Conservation (phyloP, 2,888 invertebrate genomes). For the Archaeoteleia sp. region DNA sequence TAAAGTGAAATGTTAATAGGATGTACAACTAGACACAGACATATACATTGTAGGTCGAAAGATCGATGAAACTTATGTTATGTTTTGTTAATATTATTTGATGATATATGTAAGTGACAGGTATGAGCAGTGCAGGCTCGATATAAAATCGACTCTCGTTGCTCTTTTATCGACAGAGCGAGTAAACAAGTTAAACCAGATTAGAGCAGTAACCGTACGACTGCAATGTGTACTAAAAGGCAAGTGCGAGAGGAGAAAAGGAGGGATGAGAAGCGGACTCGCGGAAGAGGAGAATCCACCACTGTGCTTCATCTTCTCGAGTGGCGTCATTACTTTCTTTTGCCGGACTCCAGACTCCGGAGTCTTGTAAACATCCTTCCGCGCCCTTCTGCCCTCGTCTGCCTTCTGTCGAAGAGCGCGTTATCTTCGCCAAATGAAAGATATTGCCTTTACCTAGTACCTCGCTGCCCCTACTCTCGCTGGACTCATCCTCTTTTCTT, state of each 20-base stretch:
- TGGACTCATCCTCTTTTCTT: too few relatives aligned
- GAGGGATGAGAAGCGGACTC: constrained; percentile 34
- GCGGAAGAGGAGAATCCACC: constrained; percentile 27
- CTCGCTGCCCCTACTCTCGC: constrained; percentile 10
- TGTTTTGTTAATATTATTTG: constrained; percentile 7
- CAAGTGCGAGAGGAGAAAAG: constrained; percentile 24
- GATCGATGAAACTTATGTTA: constrained; percentile 12
- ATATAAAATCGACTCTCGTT: constrained; percentile 30
- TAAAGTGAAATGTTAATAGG: too few relatives aligned
- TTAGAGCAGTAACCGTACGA: constrained; percentile 39
- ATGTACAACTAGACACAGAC: too few relatives aligned
- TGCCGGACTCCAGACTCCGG: constrained; percentile 40
- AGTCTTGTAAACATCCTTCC: constrained; percentile 53
- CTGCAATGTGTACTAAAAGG: constrained; percentile 33
- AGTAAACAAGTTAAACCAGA: constrained; percentile 68
- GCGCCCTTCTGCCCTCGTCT: constrained; percentile 10
- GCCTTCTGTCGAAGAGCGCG: constrained; percentile 15
- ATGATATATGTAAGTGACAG: constrained; percentile 19
- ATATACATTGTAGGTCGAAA: constrained; percentile 7
- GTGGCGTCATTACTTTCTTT: constrained; percentile 68
- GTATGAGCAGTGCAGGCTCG: constrained; percentile 11
- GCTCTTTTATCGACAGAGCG: constrained; percentile 63
- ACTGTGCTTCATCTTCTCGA: constrained; percentile 69
- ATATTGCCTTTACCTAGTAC: constrained; percentile 38
- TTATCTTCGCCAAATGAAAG: constrained; percentile 44